These are phyloP conservation scores for Rhizoglyphus robini DNA, from an alignment of 1,140 invertebrate genomes.

Conservation along the genomic window DNA sequence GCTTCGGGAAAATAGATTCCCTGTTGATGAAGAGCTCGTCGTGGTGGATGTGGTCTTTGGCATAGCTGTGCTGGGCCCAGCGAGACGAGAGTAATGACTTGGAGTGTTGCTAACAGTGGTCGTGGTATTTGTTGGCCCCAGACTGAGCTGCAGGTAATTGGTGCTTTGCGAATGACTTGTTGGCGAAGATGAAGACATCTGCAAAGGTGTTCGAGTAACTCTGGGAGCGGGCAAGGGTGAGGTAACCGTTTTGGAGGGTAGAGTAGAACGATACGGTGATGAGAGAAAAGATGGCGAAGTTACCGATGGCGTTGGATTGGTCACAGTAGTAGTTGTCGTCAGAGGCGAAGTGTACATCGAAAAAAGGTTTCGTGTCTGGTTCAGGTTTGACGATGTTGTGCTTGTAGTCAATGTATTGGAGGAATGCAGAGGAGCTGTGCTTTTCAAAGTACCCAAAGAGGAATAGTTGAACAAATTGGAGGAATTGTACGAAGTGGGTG, in stretches of 20 bases:
- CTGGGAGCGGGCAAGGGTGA: no score
- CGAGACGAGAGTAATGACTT: background rate
- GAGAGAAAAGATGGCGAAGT: background rate
- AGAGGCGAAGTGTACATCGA: background rate
- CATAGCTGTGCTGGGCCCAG: background rate
- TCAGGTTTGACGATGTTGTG: background rate
- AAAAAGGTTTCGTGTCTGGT: conserved; percentile 1
- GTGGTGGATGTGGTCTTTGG: background rate
- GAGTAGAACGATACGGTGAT: no score
- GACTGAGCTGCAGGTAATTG: background rate
- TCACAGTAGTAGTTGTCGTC: background rate
- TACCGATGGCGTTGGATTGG: background rate
- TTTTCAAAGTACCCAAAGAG: background rate
- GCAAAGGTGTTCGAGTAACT: no score
- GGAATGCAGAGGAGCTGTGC: background rate
- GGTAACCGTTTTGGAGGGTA: no score
- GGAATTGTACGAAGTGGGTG: background rate
- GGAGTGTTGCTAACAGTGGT: background rate
- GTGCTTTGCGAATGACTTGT: background rate
- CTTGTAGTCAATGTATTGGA: background rate
- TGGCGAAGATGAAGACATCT: background rate
- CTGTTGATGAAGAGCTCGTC: background rate
- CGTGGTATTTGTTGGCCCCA: background rate
- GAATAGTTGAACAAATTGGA: background rate
- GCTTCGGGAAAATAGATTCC: background rate